Percentiles rank a stretch among this genome's conserved stretches.
These are phyloP conservation scores for Diaperis boleti DNA, from an alignment of 2,888 invertebrate genomes.

Conservation along the genomic window DNA sequence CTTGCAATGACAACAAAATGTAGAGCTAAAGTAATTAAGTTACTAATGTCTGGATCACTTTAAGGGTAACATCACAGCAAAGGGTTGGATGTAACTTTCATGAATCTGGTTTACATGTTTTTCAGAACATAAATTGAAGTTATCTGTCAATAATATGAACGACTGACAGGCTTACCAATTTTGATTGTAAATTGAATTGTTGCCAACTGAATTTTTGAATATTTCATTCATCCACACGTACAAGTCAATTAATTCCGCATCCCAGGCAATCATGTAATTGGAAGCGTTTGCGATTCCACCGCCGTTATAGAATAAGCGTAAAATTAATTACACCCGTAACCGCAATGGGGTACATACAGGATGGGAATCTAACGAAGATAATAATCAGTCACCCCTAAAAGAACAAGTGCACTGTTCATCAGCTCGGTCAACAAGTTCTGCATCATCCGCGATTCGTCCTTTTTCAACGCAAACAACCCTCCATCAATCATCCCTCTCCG, in stretches of 20 bases:
- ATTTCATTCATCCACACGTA: background rate
- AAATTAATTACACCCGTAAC: slow-evolving; percentile 29
- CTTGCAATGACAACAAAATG: no score
- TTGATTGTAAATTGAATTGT: no score
- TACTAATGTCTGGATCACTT: no score
- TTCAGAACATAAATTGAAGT: no score
- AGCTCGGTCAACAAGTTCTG: slow-evolving; percentile 2
- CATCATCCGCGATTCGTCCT: background rate
- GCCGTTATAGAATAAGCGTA: slow-evolving; percentile 15
- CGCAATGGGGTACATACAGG: slow-evolving; percentile 7
- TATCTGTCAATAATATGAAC: no score
- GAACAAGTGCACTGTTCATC: slow-evolving; percentile 2
- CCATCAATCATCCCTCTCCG: slow-evolving; percentile 31
- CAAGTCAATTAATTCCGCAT: background rate
- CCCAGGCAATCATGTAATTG: slow-evolving; percentile 4
- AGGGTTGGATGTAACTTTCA: no score
- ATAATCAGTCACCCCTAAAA: background rate
- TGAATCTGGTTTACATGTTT: no score
- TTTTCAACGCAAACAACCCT: slow-evolving; percentile 15
- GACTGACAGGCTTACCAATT: no score
- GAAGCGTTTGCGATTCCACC: slow-evolving; percentile 10
- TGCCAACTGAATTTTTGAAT: background rate
- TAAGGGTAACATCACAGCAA: no score
- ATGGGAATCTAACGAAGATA: background rate
- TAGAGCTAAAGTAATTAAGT: no score